phyloP scores from a whole-genome alignment of 2,797 vertebrate genomes.

The Acomys russatus region DNA sequence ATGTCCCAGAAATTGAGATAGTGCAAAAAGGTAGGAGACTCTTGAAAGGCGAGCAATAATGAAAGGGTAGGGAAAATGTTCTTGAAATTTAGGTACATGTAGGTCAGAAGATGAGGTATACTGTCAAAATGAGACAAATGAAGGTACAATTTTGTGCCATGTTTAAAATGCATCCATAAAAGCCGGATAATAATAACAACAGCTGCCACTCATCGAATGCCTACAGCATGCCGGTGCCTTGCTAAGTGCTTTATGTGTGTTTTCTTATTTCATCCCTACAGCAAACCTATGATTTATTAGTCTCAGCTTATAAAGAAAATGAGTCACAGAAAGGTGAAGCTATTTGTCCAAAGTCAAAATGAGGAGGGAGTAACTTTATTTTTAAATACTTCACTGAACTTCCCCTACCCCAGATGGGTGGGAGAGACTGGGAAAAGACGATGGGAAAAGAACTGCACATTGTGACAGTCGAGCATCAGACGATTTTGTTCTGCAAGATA shows the following conservation, averaged over 20 bases:
- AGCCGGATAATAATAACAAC: constrained; percentile 66
- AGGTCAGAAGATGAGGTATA: constrained; percentile 70
- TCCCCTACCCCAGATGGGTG: neutral
- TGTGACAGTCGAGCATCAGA: neutral
- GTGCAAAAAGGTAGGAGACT: constrained; percentile 35
- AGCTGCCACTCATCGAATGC: constrained; percentile 31
- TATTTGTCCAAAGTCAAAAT: constrained; percentile 71
- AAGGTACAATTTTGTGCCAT: constrained; percentile 62
- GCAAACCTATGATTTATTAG: constrained; percentile 76
- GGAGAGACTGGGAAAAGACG: neutral
- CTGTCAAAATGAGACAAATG: constrained; percentile 76
- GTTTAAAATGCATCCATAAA: constrained; percentile 74
- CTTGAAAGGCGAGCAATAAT: constrained; percentile 69
- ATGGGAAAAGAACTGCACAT: neutral
- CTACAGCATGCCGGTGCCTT: constrained; percentile 46
- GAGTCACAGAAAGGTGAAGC: constrained; percentile 64
- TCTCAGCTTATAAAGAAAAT: constrained; percentile 69
- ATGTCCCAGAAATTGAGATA: constrained; percentile 49
- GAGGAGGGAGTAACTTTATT: constrained; percentile 48
- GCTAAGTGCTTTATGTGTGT: constrained; percentile 49
- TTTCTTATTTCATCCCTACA: constrained; percentile 65
- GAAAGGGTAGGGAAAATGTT: constrained; percentile 58
- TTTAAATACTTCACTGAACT: neutral
- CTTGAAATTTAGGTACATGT: constrained; percentile 68
- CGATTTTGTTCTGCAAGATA: neutral